These are phyloP conservation scores for Acrobasis consociella DNA, from an alignment of 2,888 invertebrate species.

Conservation along the genomic window DNA sequence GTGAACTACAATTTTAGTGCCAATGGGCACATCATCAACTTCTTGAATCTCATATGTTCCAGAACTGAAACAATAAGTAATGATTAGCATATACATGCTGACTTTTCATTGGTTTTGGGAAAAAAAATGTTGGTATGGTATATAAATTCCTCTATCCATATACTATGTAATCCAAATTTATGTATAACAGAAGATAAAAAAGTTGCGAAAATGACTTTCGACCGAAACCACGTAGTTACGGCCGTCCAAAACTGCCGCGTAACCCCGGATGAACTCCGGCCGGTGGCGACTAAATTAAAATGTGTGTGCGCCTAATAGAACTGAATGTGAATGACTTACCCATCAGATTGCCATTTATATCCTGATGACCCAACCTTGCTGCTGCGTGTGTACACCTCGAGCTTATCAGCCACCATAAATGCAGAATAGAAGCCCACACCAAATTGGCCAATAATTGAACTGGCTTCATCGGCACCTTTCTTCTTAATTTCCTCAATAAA, in stretches of 20 bases:
- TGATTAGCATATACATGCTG: too few species aligned
- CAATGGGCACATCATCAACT: conserved; percentile 91
- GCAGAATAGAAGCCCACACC: conserved; percentile 99
- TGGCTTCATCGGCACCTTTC: conserved; percentile 83
- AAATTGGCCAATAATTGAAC: conserved; percentile 97
- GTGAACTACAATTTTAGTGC: conserved; percentile 96
- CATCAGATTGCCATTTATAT: conserved; percentile 95
- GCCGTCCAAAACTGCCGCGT: too few species aligned
- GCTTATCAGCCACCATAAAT: conserved; percentile 98
- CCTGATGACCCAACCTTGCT: conserved; percentile 86
- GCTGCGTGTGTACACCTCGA: conserved; percentile 94
- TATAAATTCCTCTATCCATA: too few species aligned
- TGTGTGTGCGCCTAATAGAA: too few species aligned
- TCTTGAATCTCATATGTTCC: conserved; percentile 95
- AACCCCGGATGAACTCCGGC: too few species aligned
- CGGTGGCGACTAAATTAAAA: too few species aligned
- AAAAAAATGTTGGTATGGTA: too few species aligned
- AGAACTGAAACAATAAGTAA: conserved; percentile 77
- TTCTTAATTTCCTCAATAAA: conserved; percentile 93
- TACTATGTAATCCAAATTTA: too few species aligned
- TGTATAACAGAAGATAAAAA: too few species aligned
- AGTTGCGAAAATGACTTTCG: too few species aligned
- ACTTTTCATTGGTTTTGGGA: too few species aligned
- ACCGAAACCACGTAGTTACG: too few species aligned
- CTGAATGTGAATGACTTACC: conserved; percentile 75